Evolutionary conservation across 2,113 vertebrate species (phyloP), one percentile per base, ranked within the genome.

Genomic region (Macroglossus sobrinus): DNA sequence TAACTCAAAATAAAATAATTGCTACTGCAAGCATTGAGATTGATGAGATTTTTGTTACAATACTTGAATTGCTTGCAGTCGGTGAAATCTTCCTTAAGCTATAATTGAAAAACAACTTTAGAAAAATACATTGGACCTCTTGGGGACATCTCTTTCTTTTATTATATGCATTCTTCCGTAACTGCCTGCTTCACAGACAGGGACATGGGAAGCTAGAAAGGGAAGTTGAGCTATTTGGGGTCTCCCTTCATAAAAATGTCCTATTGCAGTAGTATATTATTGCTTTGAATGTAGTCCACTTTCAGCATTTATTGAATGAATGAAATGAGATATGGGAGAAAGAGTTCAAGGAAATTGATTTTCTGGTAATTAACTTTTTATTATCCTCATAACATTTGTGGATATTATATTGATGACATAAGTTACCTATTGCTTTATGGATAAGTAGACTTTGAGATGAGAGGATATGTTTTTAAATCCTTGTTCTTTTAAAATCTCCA

Each of bases 311-410:
- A 59, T n/a, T 81, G 64, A 92, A 33, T 50, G 43, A 91, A 91
- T 91, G 59, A 81, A 26, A 59, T 22, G 64, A 95, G 61, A 45
- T 88, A 35, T 95, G 57, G 59, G 84, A 88, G 50, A 91, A 92
- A 94, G n/a, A 68, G 14, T 71, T 84, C 55, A 93, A 90, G 33
- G 69, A 84, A 84, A 75, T 71, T 86, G 45, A 82, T 84, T 94
- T 93, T 74, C 61, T 91, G n/a, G 38, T 55, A 75, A 78, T 84
- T 93, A 7, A 45, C 50, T 88, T 71, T 79, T 91, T 92, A 66
- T 84, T 85, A 71, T 40, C 43, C 30, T 85, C 12, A 6, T 74
- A 93, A 38, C 16, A 4, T 86, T 91, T 84, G 38, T 93, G 63
- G 43, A 72, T 66, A 64, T 80, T 84, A 53, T 64, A 55, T 45